Evolutionary conservation across 2,888 invertebrate species (phyloP).

Genomic region (Drosophila yooni): DNA sequence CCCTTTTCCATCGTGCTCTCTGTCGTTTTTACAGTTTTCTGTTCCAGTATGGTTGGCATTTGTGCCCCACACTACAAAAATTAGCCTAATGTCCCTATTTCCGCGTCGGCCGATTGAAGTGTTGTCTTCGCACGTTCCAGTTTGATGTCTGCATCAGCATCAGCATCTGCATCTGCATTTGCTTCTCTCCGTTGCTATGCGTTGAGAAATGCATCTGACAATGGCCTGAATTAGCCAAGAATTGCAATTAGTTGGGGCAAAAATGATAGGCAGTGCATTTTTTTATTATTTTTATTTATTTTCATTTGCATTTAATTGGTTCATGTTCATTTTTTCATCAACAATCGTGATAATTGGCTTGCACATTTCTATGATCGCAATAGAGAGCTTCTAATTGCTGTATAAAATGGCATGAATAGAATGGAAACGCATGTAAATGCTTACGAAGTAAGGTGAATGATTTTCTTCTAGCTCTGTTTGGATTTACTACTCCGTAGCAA

Average conservation of each 20-base stretch:
- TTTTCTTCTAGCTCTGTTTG: neutral
- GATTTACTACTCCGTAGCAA: neutral
- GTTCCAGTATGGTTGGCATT: slow-evolving; percentile 2
- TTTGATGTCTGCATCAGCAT: slow-evolving; percentile 32
- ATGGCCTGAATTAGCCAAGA: slow-evolving; percentile 64
- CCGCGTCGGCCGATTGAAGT: neutral
- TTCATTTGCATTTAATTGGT: slow-evolving; percentile 55
- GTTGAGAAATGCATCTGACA: slow-evolving; percentile 51
- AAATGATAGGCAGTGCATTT: slow-evolving; percentile 30
- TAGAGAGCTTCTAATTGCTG: slow-evolving; percentile 53
- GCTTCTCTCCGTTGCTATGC: slow-evolving; percentile 22
- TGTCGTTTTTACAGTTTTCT: neutral
- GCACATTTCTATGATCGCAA: slow-evolving; percentile 39
- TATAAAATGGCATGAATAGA: too few species aligned
- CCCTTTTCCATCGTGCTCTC: neutral
- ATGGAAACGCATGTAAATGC: too few species aligned
- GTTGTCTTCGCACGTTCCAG: slow-evolving; percentile 67
- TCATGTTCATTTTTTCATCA: slow-evolving; percentile 40
- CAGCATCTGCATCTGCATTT: neutral
- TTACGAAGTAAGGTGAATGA: neutral
- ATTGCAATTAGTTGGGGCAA: slow-evolving; percentile 63
- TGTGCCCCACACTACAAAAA: slow-evolving; percentile 14
- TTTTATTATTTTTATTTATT: slow-evolving; percentile 36
- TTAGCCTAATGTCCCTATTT: slow-evolving; percentile 27
- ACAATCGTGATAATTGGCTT: slow-evolving; percentile 71